Evolutionary conservation across 2,113 vertebrate species (phyloP).

Genomic region (Thermophis baileyi): DNA sequence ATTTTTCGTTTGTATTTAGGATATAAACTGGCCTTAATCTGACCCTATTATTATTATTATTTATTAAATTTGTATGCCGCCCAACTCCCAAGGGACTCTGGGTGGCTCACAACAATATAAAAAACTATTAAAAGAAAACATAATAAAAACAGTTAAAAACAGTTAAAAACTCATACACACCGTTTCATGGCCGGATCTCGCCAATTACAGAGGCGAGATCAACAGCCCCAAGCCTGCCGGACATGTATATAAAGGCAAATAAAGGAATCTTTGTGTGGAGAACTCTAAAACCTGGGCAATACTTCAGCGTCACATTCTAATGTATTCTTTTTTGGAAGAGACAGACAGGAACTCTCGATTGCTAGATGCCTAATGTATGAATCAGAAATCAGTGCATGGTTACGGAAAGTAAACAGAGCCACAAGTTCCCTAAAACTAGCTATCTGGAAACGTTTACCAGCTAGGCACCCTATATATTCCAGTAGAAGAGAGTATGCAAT

Average conservation of each 20-base stretch:
- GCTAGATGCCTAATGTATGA: neutral
- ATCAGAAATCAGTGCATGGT: neutral
- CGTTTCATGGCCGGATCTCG: too few relatives aligned
- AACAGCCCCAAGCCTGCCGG: too few relatives aligned
- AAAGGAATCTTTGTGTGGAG: neutral
- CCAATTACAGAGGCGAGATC: too few relatives aligned
- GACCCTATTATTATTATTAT: too few relatives aligned
- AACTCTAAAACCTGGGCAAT: neutral
- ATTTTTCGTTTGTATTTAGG: neutral
- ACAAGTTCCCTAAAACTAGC: neutral
- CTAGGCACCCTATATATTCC: neutral
- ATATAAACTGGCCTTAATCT: neutral
- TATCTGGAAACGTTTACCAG: neutral
- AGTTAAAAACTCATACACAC: too few relatives aligned
- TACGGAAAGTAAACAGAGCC: neutral
- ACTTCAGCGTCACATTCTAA: neutral
- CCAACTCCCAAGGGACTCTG: too few relatives aligned
- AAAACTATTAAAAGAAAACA: too few relatives aligned
- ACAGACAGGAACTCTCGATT: neutral
- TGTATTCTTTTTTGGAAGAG: neutral
- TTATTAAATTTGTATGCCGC: too few relatives aligned
- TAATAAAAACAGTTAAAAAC: too few relatives aligned
- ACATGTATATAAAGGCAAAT: neutral
- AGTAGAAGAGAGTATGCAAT: neutral
- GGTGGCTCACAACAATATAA: too few relatives aligned